Conservation (phyloP, 2,113 vertebrate genomes). For the Sinocyclocheilus grahami region DNA sequence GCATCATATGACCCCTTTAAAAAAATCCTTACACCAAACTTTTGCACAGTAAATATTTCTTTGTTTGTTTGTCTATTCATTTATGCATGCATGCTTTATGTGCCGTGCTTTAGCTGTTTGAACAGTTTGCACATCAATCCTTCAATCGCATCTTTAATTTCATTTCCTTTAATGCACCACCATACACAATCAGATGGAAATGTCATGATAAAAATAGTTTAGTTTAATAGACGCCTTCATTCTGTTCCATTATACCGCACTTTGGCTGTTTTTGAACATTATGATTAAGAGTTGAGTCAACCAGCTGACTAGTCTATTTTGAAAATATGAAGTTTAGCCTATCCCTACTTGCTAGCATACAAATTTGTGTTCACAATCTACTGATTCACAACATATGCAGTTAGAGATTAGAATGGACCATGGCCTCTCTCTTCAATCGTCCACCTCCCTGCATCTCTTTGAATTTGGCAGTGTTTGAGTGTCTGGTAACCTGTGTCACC, state of each 20-base stretch:
- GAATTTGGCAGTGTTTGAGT: constrained; percentile 7
- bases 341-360: not conserved
- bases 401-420: not conserved
- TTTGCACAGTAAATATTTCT: not conserved
- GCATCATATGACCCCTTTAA: no score
- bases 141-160: not conserved
- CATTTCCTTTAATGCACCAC: not conserved
- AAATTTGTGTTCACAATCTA: not conserved
- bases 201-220: not conserved
- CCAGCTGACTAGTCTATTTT: not conserved
- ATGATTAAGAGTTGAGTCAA: not conserved
- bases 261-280: not conserved
- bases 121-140: not conserved
- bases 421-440: constrained; percentile 43
- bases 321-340: not conserved
- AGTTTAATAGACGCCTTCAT: not conserved
- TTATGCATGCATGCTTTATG: not conserved
- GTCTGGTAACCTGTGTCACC: constrained; percentile 44
- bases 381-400: not conserved
- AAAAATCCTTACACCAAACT: not conserved
- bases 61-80: not conserved
- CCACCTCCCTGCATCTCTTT: constrained; percentile 1
- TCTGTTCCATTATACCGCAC: not conserved
- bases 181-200: not conserved
- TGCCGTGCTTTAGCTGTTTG: not conserved